Base-by-base conservation (phyloP, 2,888 invertebrate genomes). In the Nebria brevicollis region DNA sequence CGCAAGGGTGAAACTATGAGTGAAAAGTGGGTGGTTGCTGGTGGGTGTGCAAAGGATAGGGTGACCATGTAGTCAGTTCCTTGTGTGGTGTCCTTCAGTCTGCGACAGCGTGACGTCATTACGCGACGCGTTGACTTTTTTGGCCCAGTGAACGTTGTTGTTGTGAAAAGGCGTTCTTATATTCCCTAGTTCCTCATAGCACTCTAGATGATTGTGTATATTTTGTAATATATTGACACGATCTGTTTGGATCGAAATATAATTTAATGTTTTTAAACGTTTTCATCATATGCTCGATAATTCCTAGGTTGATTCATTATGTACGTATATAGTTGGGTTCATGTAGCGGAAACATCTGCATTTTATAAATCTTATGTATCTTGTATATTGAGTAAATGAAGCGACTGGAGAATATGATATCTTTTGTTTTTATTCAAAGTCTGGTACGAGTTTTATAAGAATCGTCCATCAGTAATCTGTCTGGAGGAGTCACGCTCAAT, bases 401-500 rank as follows among this genome's bases (percentile, higher is more conserved):
- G 34, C 34, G 5, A 34, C 34, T 34, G 4, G 2, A 1, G 2
- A 34, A 34, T 2, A 34, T 34, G 34, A 34, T 4, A 34, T 34
- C 1, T 34, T 34, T 34, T 34, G 34, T 34, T 34, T 34, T 34
- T 34, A 34, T 34, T 34, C 34, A 34, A 34, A 34, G 34, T 34
- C 34, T 34, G 34, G 34, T 34, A 34, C 34, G 34, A 34, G 54
- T 54, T 8, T 20, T 13, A 54, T 54, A 54, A 54, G 54, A 54
- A 11, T 54, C 54, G 54, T 54, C 54, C 54, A 8, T 54, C 54
- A 54, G 54, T 8, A 54, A 11, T 15, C 66, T 75, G 34, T 75
- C 76, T 41, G 76, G 1, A 42, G 41, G 54, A 26, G 26, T 75
- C 66, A 25, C 11, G 13, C 1, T 6, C 70, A 77, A 77, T 77